phyloP scores from a whole-genome alignment of 2,797 vertebrate species.

The Erethizon dorsatum region DNA sequence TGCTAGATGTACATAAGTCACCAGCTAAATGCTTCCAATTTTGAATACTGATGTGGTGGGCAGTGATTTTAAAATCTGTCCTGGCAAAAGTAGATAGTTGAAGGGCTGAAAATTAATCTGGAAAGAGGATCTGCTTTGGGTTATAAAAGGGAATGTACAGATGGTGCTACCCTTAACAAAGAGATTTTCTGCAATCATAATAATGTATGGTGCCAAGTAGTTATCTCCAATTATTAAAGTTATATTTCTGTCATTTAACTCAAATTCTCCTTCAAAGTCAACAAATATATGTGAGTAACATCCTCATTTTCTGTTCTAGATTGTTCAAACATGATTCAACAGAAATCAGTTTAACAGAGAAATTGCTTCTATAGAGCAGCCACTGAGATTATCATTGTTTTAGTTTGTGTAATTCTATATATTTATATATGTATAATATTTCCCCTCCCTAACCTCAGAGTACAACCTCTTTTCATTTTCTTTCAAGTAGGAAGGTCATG shows the following conservation, averaged over 20 bases:
- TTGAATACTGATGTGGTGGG: background rate
- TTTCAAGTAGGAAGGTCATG: slow-evolving; percentile 53
- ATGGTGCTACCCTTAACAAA: slow-evolving; percentile 21
- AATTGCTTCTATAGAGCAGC: background rate
- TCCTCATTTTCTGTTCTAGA: slow-evolving; percentile 3
- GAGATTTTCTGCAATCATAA: slow-evolving; percentile 6
- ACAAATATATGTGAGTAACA: slow-evolving; percentile 31
- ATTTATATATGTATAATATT: background rate
- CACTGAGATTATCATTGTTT: background rate
- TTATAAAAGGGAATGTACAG: background rate
- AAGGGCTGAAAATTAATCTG: slow-evolving; percentile 5
- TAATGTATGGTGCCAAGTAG: background rate
- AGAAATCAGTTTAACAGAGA: slow-evolving; percentile 46
- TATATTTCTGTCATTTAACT: slow-evolving; percentile 1
- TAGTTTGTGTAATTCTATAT: background rate
- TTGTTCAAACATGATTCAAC: slow-evolving; percentile 39
- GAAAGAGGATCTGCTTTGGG: background rate
- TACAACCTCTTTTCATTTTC: background rate
- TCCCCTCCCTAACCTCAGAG: background rate
- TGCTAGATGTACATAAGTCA: background rate
- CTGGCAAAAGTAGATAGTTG: background rate
- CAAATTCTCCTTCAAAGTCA: slow-evolving; percentile 40
- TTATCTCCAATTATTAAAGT: slow-evolving; percentile 60
- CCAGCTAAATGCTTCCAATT: background rate
- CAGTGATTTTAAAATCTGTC: background rate